Percentiles rank a stretch among this genome's conserved stretches.
These are phyloP conservation scores for Xenops minutus DNA, from an alignment of 2,797 vertebrate species.

Conservation along the genomic window DNA sequence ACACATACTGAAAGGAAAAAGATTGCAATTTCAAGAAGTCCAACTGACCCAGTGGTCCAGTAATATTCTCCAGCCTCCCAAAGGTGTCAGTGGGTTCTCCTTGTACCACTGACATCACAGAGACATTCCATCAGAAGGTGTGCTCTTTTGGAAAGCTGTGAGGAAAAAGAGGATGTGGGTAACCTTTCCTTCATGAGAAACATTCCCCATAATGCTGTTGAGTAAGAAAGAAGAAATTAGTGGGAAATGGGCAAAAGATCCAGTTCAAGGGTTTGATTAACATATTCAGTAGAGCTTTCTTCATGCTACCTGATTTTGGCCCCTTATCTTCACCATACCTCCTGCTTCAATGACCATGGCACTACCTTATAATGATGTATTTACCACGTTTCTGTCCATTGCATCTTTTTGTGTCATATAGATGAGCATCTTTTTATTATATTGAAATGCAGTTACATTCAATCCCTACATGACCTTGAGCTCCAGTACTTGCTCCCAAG, in stretches of 20 bases:
- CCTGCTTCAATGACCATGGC: neutral
- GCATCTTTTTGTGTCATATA: neutral
- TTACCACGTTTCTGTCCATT: neutral
- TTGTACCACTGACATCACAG: neutral
- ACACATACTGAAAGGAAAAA: neutral
- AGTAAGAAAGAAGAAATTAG: neutral
- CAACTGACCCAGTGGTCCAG: neutral
- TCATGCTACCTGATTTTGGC: neutral
- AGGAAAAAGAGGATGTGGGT: neutral
- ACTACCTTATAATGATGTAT: neutral
- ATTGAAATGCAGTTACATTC: neutral
- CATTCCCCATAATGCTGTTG: neutral
- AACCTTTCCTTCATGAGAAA: neutral
- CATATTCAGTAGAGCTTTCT: neutral
- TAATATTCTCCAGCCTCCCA: neutral
- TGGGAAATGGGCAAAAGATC: neutral
- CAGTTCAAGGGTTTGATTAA: neutral
- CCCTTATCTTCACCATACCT: neutral
- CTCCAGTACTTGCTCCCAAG: neutral
- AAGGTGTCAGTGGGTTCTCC: neutral
- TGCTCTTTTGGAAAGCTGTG: neutral
- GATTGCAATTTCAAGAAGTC: neutral
- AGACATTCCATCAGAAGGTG: neutral
- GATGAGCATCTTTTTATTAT: neutral
- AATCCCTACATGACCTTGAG: neutral